phyloP scores from a whole-genome alignment of 2,888 invertebrate genomes.

The Drosophila paramelanica region DNA sequence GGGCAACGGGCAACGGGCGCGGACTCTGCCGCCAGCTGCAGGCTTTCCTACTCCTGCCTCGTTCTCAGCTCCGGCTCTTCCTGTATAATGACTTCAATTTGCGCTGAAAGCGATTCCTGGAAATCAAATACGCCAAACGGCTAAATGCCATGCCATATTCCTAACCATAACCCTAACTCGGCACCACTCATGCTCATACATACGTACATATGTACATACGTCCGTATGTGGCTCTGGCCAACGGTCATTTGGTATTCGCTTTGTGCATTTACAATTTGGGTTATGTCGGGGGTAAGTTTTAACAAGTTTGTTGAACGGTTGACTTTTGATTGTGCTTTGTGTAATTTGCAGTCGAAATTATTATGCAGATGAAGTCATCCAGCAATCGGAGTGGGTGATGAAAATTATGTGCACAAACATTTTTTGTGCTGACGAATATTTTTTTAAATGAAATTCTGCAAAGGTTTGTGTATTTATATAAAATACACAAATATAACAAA shows the following conservation, averaged over 20 bases:
- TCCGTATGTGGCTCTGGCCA: conserved; percentile 29
- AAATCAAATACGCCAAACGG: conserved; percentile 80
- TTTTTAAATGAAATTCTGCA: too few relatives aligned
- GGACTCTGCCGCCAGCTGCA: conserved; percentile 2
- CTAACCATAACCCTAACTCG: conserved; percentile 21
- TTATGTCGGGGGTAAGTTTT: conserved; percentile 40
- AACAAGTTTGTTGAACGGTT: conserved; percentile 33
- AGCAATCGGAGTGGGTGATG: conserved; percentile 1
- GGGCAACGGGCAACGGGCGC: conserved; percentile 32
- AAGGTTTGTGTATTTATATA: not conserved
- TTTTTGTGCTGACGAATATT: not conserved
- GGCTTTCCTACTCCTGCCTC: conserved; percentile 3
- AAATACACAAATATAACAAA: not conserved
- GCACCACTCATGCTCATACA: conserved; percentile 3
- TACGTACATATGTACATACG: too few relatives aligned
- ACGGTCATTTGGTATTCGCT: conserved; percentile 64
- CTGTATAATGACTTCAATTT: conserved; percentile 79
- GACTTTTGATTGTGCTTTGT: conserved; percentile 36
- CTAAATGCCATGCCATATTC: conserved; percentile 79
- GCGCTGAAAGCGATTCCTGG: conserved; percentile 81
- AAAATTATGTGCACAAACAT: too few relatives aligned
- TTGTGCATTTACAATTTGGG: conserved; percentile 62
- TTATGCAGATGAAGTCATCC: conserved; percentile 32
- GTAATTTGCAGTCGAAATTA: conserved; percentile 31
- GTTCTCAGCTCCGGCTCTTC: conserved; percentile 12